Evolutionary conservation across 2,797 vertebrate species (phyloP).

Genomic region (Phalloptychus januarius): DNA sequence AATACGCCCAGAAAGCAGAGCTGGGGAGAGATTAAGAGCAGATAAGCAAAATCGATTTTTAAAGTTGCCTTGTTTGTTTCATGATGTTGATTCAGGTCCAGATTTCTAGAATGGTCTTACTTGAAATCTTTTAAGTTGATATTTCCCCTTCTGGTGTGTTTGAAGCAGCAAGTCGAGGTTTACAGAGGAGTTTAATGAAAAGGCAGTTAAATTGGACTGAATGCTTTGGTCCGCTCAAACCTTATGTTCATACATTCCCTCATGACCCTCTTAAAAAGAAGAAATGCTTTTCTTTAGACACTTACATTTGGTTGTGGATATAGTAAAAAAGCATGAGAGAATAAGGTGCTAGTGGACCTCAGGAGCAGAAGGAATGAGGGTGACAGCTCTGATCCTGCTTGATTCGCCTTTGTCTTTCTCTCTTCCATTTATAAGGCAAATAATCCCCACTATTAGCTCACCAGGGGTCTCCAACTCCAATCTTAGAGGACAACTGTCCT

Average conservation of each 20-base stretch:
- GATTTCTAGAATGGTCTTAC: not conserved
- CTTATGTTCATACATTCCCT: constrained; percentile 29
- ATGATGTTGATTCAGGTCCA: not conserved
- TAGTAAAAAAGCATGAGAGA: constrained; percentile 28
- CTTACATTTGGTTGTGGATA: constrained; percentile 19
- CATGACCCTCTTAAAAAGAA: not conserved
- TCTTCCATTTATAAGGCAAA: constrained; percentile 36
- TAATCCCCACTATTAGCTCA: constrained; percentile 60
- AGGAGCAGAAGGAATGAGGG: constrained; percentile 52
- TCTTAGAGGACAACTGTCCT: not conserved
- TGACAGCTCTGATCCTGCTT: constrained; percentile 63
- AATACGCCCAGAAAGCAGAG: constrained; percentile 37
- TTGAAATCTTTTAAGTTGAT: not conserved
- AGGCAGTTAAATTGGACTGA: constrained; percentile 26
- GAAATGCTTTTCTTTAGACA: not conserved
- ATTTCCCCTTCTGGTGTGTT: constrained; percentile 29
- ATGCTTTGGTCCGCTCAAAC: constrained; percentile 3
- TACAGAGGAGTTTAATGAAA: constrained; percentile 61
- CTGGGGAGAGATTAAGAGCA: constrained; percentile 3
- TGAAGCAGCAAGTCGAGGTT: constrained; percentile 38
- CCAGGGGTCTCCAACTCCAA: not conserved
- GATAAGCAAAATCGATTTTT: not conserved
- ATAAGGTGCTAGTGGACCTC: constrained; percentile 67
- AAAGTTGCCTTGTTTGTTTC: not conserved
- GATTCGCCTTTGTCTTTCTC: constrained; percentile 20